Conservation (phyloP, 2,797 vertebrate species). For the Falco cherrug region DNA sequence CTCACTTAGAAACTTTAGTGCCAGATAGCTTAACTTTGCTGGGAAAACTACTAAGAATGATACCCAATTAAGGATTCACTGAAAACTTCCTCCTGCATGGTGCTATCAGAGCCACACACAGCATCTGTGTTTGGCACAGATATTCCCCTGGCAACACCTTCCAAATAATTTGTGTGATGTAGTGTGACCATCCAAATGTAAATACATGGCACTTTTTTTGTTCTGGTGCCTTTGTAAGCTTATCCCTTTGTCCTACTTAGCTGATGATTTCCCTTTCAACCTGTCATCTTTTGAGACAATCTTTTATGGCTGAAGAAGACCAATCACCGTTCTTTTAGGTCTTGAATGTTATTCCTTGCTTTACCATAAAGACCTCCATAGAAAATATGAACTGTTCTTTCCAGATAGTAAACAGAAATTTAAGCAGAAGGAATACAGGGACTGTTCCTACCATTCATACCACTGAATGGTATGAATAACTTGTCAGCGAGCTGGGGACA, state of each 20-base stretch:
- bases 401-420: neutral
- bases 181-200: neutral
- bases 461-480: neutral
- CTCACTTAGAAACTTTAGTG: neutral
- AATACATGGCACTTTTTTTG: neutral
- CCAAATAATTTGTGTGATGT: neutral
- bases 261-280: neutral
- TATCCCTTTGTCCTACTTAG: neutral
- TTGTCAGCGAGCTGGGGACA: neutral
- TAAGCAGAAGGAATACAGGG: neutral
- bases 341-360: neutral
- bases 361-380: neutral
- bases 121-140: neutral
- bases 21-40: neutral
- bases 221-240: neutral
- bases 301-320: neutral
- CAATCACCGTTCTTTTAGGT: neutral
- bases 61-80: neutral
- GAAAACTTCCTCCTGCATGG: neutral
- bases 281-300: neutral
- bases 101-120: neutral
- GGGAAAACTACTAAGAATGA: neutral
- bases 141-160: neutral
- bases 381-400: neutral
- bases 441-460: neutral